Conservation (phyloP, 2,888 invertebrate genomes). For the Tanypteryx hageni region DNA sequence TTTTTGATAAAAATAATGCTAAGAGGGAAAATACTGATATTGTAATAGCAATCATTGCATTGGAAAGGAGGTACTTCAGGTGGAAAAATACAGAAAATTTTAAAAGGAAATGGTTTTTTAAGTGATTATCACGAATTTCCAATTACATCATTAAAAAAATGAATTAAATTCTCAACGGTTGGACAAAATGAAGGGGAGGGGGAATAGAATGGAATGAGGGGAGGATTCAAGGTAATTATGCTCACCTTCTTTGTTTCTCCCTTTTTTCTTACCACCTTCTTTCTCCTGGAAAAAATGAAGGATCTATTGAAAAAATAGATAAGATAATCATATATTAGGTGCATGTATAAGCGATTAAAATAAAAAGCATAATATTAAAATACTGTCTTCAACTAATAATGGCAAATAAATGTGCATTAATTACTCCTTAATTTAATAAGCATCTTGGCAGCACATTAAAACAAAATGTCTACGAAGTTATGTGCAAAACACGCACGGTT, state of each 20-base stretch:
- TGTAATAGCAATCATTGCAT: too few species aligned
- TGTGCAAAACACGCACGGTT: background rate
- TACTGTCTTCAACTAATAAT: slow-evolving; percentile 26
- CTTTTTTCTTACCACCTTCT: slow-evolving; percentile 88
- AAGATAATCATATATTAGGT: slow-evolving; percentile 62
- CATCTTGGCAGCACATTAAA: slow-evolving; percentile 20
- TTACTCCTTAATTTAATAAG: slow-evolving; percentile 24
- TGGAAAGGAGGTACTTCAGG: too few species aligned
- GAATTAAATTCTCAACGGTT: too few species aligned
- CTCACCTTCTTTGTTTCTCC: slow-evolving; percentile 93
- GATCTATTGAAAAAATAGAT: slow-evolving; percentile 70
- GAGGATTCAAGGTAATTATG: slow-evolving; percentile 68
- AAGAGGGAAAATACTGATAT: too few species aligned
- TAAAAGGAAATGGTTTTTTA: too few species aligned
- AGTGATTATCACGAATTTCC: too few species aligned
- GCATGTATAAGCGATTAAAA: slow-evolving; percentile 57
- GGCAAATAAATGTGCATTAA: slow-evolving; percentile 42
- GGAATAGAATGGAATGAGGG: too few species aligned
- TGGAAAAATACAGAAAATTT: too few species aligned
- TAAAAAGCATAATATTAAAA: slow-evolving; percentile 53
- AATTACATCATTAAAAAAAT: too few species aligned
- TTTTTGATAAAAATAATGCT: too few species aligned
- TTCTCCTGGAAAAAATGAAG: slow-evolving; percentile 82
- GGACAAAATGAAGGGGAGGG: too few species aligned
- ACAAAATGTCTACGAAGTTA: slow-evolving; percentile 16